phyloP scores from a whole-genome alignment of 2,113 vertebrate genomes.

The Aegithalos caudatus region DNA sequence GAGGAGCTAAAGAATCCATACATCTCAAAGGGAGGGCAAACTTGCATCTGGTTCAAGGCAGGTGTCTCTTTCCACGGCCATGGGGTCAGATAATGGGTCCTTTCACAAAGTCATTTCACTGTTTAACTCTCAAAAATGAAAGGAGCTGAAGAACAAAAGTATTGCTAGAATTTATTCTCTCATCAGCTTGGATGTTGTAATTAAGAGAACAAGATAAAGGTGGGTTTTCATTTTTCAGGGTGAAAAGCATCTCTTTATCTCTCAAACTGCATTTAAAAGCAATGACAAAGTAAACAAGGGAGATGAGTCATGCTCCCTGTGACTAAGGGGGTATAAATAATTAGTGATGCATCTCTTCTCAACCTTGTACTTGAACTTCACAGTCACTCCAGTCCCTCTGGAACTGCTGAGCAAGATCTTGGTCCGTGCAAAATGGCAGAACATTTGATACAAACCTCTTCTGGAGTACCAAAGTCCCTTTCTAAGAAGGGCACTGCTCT shows the following conservation, averaged over 20 bases:
- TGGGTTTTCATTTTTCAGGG: neutral
- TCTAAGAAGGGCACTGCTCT: neutral
- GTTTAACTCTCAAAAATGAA: neutral
- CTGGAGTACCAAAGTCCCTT: neutral
- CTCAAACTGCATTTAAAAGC: neutral
- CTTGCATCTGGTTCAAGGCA: neutral
- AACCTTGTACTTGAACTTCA: neutral
- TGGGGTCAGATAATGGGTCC: neutral
- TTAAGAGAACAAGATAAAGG: neutral
- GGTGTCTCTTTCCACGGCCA: neutral
- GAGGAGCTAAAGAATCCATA: neutral
- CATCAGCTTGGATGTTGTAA: neutral
- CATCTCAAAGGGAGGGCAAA: neutral
- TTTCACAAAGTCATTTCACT: neutral
- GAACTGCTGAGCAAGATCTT: neutral
- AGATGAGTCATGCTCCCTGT: neutral
- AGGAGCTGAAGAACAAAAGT: neutral
- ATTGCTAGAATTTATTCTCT: neutral
- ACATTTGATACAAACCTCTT: neutral
- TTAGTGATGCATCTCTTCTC: neutral
- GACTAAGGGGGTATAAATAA: neutral
- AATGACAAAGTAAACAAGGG: neutral
- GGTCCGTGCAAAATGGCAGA: neutral
- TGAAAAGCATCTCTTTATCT: neutral
- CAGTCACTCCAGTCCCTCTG: neutral